These are phyloP conservation scores for Astur gentilis DNA, from an alignment of 2,113 vertebrate species.

Conservation along the genomic window DNA sequence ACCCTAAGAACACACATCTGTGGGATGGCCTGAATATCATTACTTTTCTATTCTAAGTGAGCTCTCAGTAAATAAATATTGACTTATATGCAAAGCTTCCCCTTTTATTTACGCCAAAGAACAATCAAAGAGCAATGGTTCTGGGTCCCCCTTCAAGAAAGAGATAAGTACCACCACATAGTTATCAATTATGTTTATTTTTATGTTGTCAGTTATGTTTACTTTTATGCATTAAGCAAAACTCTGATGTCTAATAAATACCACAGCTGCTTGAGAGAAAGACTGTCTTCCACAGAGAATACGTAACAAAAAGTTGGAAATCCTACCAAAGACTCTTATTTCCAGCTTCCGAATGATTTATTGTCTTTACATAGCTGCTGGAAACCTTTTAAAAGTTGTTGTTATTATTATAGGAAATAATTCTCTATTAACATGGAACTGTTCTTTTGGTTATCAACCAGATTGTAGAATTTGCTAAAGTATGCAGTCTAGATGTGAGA, in stretches of 20 bases:
- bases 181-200: neutral
- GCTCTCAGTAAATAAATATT: neutral
- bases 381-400: neutral
- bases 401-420: neutral
- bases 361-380: neutral
- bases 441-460: neutral
- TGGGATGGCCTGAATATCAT: neutral
- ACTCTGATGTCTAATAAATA: neutral
- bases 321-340: neutral
- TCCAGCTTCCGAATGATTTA: neutral
- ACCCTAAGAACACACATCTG: neutral
- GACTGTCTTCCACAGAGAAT: neutral
- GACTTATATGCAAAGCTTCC: neutral
- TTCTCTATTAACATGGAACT: neutral
- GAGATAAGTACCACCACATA: neutral
- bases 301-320: neutral
- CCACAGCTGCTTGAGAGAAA: neutral
- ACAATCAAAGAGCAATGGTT: neutral
- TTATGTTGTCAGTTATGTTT: neutral
- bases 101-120: neutral
- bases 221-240: neutral
- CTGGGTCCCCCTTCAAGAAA: neutral
- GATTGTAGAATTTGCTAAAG: neutral
- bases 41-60: neutral
- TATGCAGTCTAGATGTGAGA: neutral